These are phyloP conservation scores for Gallinago nigripennis DNA, from an alignment of 2,797 vertebrate genomes.

Conservation along the genomic window DNA sequence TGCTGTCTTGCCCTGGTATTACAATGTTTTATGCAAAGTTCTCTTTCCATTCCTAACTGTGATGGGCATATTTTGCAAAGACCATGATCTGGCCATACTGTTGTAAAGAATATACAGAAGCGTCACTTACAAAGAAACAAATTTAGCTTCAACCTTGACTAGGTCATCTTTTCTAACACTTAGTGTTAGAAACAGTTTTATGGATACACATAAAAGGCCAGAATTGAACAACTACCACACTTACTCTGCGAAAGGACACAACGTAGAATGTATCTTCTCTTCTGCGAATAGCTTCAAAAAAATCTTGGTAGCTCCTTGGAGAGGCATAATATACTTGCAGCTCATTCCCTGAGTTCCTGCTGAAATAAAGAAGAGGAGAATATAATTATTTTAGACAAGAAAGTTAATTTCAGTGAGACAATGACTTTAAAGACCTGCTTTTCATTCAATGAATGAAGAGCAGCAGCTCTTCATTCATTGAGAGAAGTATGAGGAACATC, in stretches of 20 bases:
- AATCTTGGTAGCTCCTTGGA: conserved; percentile 87
- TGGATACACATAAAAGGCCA: neutral
- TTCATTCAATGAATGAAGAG: neutral
- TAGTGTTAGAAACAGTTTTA: neutral
- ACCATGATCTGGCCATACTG: neutral
- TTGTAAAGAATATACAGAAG: neutral
- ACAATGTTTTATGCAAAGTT: neutral
- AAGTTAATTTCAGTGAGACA: neutral
- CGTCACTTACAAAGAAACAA: neutral
- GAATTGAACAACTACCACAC: conserved; percentile 7
- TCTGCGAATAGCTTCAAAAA: conserved; percentile 91
- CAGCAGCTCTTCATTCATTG: neutral
- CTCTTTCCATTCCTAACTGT: neutral
- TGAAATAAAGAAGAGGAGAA: neutral
- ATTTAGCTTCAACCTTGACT: neutral
- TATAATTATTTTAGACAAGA: neutral
- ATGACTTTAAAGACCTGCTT: neutral
- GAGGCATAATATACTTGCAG: conserved; percentile 94
- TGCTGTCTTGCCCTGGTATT: neutral
- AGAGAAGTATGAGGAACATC: neutral
- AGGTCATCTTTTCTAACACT: neutral
- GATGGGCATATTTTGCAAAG: neutral
- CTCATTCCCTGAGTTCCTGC: conserved; percentile 86
- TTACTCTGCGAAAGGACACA: conserved; percentile 95
- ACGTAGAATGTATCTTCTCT: conserved; percentile 95